Evolutionary conservation across 2,888 invertebrate genomes (phyloP).

Genomic region (Stramonita haemastoma): DNA sequence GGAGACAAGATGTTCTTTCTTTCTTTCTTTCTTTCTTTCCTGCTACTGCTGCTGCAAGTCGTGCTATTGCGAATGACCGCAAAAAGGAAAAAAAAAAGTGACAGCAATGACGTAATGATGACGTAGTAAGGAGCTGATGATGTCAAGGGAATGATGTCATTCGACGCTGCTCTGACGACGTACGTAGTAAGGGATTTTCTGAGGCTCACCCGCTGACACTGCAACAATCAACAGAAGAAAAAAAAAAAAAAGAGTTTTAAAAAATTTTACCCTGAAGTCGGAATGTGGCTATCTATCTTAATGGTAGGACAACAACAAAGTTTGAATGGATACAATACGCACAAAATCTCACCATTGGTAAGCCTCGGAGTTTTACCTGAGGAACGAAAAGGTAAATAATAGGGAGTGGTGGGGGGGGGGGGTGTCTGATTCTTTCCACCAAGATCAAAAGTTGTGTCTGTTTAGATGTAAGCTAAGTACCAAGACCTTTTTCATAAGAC

Average conservation of each 20-base stretch:
- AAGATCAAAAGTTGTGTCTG: too few relatives aligned
- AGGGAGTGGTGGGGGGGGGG: too few relatives aligned
- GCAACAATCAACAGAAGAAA: constrained; percentile 45
- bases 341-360: too few relatives aligned
- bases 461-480: too few relatives aligned
- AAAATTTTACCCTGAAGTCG: too few relatives aligned
- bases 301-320: too few relatives aligned
- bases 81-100: not conserved
- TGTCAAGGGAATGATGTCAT: constrained; percentile 38
- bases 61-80: not conserved
- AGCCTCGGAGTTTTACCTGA: too few relatives aligned
- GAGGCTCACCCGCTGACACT: constrained; percentile 63
- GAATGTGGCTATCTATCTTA: too few relatives aligned
- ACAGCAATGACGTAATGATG: not conserved
- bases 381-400: too few relatives aligned
- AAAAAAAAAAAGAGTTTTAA: not conserved
- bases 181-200: constrained; percentile 69
- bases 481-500: too few relatives aligned
- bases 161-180: constrained; percentile 74
- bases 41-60: not conserved
- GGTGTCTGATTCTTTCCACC: too few relatives aligned
- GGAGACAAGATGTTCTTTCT: not conserved
- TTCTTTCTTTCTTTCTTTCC: not conserved
- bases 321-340: too few relatives aligned
- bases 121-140: not conserved